These are phyloP conservation scores for Oncorhynchus nerka DNA, from an alignment of 2,113 vertebrate genomes.

Conservation along the genomic window DNA sequence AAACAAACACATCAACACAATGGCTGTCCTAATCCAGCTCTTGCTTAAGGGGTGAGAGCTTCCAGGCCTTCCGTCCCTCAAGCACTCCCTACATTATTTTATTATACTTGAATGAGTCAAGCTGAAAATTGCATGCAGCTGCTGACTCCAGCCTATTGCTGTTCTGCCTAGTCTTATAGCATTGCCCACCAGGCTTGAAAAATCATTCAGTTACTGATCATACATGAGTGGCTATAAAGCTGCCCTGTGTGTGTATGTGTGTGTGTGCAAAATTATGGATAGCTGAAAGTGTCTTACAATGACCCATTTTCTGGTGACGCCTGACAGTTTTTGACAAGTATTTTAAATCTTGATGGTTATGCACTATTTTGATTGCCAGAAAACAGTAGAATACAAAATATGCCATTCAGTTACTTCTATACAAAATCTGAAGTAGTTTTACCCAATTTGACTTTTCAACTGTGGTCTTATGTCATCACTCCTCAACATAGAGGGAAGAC, in stretches of 20 bases:
- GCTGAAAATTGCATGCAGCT: slow-evolving; percentile 88
- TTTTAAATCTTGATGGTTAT: neutral
- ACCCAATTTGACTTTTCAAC: no score
- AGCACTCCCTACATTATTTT: slow-evolving; percentile 88
- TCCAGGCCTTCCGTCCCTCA: slow-evolving; percentile 80
- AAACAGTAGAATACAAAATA: neutral
- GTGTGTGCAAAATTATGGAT: neutral
- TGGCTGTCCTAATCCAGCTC: slow-evolving; percentile 71
- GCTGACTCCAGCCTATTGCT: slow-evolving; percentile 77
- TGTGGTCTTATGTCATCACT: no score
- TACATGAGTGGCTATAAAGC: slow-evolving; percentile 66
- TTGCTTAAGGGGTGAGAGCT: slow-evolving; percentile 79
- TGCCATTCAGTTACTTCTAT: neutral
- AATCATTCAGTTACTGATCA: slow-evolving; percentile 78
- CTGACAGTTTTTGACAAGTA: neutral
- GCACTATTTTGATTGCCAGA: neutral
- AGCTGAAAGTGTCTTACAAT: no score
- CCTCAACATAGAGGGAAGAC: no score
- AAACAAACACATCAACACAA: neutral
- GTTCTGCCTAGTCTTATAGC: slow-evolving; percentile 76
- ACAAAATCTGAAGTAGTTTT: no score
- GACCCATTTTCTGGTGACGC: neutral
- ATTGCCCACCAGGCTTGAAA: slow-evolving; percentile 82
- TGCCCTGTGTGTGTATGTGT: slow-evolving; percentile 2
- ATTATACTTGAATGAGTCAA: slow-evolving; percentile 88